These are phyloP conservation scores for Coregonus ussuriensis DNA, from an alignment of 2,797 vertebrate species.

Conservation along the genomic window DNA sequence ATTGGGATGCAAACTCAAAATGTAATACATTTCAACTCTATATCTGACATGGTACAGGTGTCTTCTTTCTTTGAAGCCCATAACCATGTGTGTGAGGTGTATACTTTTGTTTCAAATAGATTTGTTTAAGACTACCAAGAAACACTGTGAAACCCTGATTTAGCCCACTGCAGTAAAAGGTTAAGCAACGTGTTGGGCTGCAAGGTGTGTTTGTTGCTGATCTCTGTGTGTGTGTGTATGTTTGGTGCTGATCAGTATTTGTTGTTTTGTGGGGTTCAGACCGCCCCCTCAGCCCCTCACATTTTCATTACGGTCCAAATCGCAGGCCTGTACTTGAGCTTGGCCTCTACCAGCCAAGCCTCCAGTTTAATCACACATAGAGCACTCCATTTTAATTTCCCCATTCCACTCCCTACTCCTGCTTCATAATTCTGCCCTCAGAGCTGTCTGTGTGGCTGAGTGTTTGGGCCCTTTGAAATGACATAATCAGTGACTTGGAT, in stretches of 20 bases:
- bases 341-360: slow-evolving; percentile 75
- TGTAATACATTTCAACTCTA: no score
- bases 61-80: no score
- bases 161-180: not conserved
- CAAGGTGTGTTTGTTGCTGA: no score
- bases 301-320: slow-evolving; percentile 82
- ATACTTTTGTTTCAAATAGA: no score
- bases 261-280: slow-evolving; percentile 6
- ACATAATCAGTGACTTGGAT: slow-evolving; percentile 84
- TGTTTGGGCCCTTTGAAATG: slow-evolving; percentile 78
- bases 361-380: slow-evolving; percentile 84
- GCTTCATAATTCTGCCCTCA: slow-evolving; percentile 79
- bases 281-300: slow-evolving; percentile 61
- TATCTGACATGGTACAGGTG: no score
- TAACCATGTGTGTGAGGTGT: no score
- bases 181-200: not conserved
- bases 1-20: no score
- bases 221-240: slow-evolving; percentile 11
- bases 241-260: slow-evolving; percentile 15
- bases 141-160: no score
- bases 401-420: slow-evolving; percentile 71
- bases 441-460: slow-evolving; percentile 68
- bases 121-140: no score
- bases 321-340: slow-evolving; percentile 71
- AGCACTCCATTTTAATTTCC: slow-evolving; percentile 81